Evolutionary conservation across 2,113 vertebrate genomes (phyloP), one percentile per base, ranked within the genome.

Genomic region (Sinocyclocheilus anshuiensis): DNA sequence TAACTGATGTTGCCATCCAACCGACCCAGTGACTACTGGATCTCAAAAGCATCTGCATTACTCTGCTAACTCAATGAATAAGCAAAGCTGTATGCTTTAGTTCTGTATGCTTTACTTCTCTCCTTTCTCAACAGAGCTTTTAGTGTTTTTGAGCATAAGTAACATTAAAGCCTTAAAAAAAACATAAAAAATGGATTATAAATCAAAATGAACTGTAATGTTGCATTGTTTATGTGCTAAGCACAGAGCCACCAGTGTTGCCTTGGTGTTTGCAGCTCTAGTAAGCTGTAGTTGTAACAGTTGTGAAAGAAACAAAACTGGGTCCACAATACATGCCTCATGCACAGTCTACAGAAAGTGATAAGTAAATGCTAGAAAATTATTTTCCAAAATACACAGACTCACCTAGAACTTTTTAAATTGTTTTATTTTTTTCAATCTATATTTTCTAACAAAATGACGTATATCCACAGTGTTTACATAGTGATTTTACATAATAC

Each of bases 21-120:
- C 48, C 90, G 65, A 36, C 74, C 91, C 84, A 95, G 86, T 5
- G 94, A 95, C 79, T 97, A 96, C 63, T 96, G 95, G 94, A 95
- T 96, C 83, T 93, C 94, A 83, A 96, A 97, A 93, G 94, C 92
- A 2, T 95, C 94, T 0, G 94, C 94, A 13, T 86, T 96, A 42
- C 94, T 96, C 86, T 96, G 94, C 89, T 93, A 96, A 80, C 85
- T 96, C 74, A 92, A 93, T 84, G 95, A 96, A 24, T 95, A 77
- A 92, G 77, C 24, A 63, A 24, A 8, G 45, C 39, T 7, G 33
- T 39, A 55, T 55, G 29, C 29, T 33, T 33, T 33, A 33, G 29
- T 33, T 39, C 29, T 33, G 29, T 33, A 33, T 33, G 53, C 55
- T 8, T 59, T 59, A 22, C 55, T 59, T 22, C 55, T 7, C 55